Conservation (phyloP, 2,113 vertebrate genomes). For the Hippocampus guttulatus region DNA sequence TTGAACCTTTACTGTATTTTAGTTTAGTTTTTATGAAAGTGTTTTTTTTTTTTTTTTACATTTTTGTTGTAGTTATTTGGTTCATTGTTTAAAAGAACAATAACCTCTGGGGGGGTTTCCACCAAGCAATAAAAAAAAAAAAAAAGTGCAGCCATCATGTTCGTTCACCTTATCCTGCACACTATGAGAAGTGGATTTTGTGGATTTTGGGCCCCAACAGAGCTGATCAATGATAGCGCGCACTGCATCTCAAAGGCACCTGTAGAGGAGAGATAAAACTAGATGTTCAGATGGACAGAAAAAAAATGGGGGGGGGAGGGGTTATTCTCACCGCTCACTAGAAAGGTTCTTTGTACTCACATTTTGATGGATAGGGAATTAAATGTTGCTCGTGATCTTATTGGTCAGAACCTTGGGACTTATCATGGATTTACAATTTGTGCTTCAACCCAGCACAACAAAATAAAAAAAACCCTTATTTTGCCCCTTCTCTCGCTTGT, state of each 20-base stretch:
- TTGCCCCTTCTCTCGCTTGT: not conserved
- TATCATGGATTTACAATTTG: constrained; percentile 54
- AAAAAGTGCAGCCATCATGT: constrained; percentile 9
- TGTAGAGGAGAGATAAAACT: constrained; percentile 27
- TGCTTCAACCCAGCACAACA: not conserved
- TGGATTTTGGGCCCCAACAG: constrained; percentile 27
- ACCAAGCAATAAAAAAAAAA: constrained; percentile 11
- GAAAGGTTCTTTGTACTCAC: constrained; percentile 31
- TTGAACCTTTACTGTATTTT: too few relatives aligned
- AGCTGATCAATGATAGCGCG: constrained; percentile 38
- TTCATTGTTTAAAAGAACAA: too few relatives aligned
- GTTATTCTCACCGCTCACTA: constrained; percentile 16
- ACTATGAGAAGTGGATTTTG: constrained; percentile 31
- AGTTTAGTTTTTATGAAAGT: too few relatives aligned
- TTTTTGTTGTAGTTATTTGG: too few relatives aligned
- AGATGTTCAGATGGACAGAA: constrained; percentile 15
- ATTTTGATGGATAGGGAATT: constrained; percentile 51
- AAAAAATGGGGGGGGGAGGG: constrained; percentile 3
- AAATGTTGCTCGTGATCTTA: constrained; percentile 55
- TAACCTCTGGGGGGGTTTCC: not conserved
- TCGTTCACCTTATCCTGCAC: constrained; percentile 28
- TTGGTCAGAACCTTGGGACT: constrained; percentile 43
- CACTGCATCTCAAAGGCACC: constrained; percentile 30
- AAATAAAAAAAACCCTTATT: not conserved
- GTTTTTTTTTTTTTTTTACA: too few relatives aligned